Base-by-base conservation (phyloP, 1,140 invertebrate genomes). In the Camponotus floridanus region DNA sequence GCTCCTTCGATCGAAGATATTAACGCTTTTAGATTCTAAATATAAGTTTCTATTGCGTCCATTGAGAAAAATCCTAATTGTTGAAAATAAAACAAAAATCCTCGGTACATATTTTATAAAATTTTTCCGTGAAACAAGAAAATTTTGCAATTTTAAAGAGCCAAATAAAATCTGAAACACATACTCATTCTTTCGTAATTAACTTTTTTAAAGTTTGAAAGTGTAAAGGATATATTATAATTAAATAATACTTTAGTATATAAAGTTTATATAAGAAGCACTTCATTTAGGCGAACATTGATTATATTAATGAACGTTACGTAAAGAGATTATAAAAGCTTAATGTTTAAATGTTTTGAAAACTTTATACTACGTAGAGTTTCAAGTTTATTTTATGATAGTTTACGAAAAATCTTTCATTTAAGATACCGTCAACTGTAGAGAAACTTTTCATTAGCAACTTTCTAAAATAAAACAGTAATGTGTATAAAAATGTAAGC, bases 261-360 rank as follows among this genome's bases (percentile, higher is more conserved):
- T 39, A 13, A 71, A 71, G 65, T 71, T 80, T 42, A 33, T 57
- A 76, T 45, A 31, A 71, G 31, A 31, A 31, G 33, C 21, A 65
- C 18, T 64, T 76, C 36, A n/a, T 55, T 70, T 70, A 48, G 11
- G 33, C 26, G 31, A 31, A 57, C 31, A n/a, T 71, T 36, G 48
- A 80, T 71, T 71, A 80, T 15, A 9, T 45, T 80, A 68, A 80
- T 57, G 21, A 80, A 80, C 48, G 65, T 45, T 67, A 39, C 33
- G 64, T 70, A 42, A 51, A 7, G 65, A 18, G 64, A 57, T 80
- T 79, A 68, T 70, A 39, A 80, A 39, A 57, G 48, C 65, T 55
- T 55, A 61, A 18, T 42, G 31, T 70, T 70, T 42, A 57, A 71
- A 71, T 70, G 39, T 68, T 26, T 57, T 21, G 3, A 65, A 78